Percentiles rank a stretch among this genome's conserved stretches.
Evolutionary conservation across 1,140 invertebrate species (phyloP).

Genomic region (Brachionus koreanus): DNA sequence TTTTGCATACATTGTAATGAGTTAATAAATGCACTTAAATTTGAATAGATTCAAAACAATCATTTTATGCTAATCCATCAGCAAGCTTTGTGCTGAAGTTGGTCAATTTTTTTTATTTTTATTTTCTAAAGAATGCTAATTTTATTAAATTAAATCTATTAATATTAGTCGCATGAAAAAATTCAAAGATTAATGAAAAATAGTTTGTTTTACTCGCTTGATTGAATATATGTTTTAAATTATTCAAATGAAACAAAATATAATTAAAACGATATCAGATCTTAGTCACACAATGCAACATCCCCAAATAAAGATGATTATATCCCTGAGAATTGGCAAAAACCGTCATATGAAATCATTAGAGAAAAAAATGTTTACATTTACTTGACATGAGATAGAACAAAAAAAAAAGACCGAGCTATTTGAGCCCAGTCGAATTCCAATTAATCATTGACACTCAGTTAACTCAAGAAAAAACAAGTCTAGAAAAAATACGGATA

Average conservation of each 20-base stretch:
- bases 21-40: not conserved
- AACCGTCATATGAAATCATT: not conserved
- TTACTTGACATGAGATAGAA: not conserved
- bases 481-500: not conserved
- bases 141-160: not conserved
- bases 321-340: not conserved
- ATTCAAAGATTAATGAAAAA: not conserved
- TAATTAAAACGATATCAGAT: constrained; percentile 28
- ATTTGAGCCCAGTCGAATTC: not conserved
- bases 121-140: not conserved
- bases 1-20: not conserved
- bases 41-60: not conserved
- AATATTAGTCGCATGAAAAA: not conserved
- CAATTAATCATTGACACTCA: not conserved
- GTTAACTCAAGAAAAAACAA: not conserved
- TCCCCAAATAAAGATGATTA: not conserved
- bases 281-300: constrained; percentile 10
- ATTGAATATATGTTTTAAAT: constrained; percentile 1
- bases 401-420: not conserved
- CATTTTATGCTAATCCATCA: not conserved
- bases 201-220: constrained; percentile 31
- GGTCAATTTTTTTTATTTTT: not conserved
- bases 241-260: not conserved
- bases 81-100: not conserved
- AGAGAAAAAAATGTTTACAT: constrained; percentile 9